Conservation (phyloP, 1,140 invertebrate genomes). For the Berghia stephanieae region DNA sequence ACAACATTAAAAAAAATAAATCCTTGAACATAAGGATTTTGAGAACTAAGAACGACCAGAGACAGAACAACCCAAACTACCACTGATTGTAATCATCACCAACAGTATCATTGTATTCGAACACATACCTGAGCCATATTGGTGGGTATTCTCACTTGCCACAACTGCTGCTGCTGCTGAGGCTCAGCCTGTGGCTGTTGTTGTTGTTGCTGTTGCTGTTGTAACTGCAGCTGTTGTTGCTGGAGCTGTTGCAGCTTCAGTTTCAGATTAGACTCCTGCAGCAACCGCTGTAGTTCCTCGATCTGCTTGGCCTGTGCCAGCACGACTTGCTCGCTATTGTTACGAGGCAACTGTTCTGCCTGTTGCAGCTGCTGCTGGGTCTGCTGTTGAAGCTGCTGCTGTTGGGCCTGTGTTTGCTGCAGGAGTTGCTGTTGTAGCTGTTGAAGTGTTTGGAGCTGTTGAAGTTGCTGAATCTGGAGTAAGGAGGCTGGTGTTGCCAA, state of each 20-base stretch:
- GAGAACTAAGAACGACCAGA: no score
- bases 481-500: slow-evolving; percentile 66
- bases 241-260: slow-evolving; percentile 49
- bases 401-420: slow-evolving; percentile 48
- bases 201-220: slow-evolving; percentile 37
- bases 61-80: no score
- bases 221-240: slow-evolving; percentile 42
- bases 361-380: slow-evolving; percentile 83
- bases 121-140: no score
- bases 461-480: slow-evolving; percentile 58
- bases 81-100: no score
- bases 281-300: slow-evolving; percentile 84
- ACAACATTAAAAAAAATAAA: no score
- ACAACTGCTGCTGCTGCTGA: slow-evolving; percentile 31
- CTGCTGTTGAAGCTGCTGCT: slow-evolving; percentile 62
- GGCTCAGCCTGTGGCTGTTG: slow-evolving; percentile 37
- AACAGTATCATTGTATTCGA: no score
- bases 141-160: slow-evolving; percentile 23
- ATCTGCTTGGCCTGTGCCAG: slow-evolving; percentile 71
- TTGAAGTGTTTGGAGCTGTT: slow-evolving; percentile 53
- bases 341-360: slow-evolving; percentile 12
- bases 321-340: slow-evolving; percentile 34
- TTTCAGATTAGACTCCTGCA: slow-evolving; percentile 67
- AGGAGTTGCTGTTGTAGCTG: slow-evolving; percentile 49
- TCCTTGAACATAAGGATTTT: no score